Evolutionary conservation across 2,113 vertebrate species (phyloP).

Genomic region (Lycocorax pyrrhopterus): DNA sequence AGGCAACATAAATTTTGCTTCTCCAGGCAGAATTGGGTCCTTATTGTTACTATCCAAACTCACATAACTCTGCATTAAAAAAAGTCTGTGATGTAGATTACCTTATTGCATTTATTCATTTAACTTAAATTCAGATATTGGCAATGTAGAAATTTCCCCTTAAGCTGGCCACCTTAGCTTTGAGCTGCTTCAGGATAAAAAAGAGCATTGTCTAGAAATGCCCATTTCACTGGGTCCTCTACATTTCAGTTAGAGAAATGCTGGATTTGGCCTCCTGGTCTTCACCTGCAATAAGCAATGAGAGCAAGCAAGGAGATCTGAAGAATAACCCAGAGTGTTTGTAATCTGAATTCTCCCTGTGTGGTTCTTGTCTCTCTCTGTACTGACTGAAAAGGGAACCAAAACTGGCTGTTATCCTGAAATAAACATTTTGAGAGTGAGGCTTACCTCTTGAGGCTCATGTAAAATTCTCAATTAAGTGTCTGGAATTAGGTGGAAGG

Average conservation of each 20-base stretch:
- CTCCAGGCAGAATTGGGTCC: not conserved
- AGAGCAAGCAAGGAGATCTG: not conserved
- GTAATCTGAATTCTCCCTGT: not conserved
- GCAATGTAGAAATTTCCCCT: not conserved
- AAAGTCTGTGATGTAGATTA: not conserved
- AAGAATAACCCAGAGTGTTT: not conserved
- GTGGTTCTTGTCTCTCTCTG: not conserved
- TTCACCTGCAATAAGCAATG: not conserved
- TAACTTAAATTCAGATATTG: not conserved
- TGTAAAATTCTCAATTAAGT: accelerated
- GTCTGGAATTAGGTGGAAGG: not conserved
- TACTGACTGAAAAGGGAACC: not conserved
- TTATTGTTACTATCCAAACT: not conserved
- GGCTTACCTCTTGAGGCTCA: not conserved
- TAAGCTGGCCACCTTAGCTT: not conserved
- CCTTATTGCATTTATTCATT: not conserved
- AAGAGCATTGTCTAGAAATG: not conserved
- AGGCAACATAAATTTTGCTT: not conserved
- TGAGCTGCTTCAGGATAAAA: not conserved
- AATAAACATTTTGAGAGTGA: not conserved
- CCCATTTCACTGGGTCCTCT: not conserved
- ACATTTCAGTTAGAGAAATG: not conserved
- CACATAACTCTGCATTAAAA: not conserved
- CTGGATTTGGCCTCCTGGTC: not conserved
- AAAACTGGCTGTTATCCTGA: not conserved